Conservation (phyloP, 2,113 vertebrate species). For the Solenodon paradoxus region DNA sequence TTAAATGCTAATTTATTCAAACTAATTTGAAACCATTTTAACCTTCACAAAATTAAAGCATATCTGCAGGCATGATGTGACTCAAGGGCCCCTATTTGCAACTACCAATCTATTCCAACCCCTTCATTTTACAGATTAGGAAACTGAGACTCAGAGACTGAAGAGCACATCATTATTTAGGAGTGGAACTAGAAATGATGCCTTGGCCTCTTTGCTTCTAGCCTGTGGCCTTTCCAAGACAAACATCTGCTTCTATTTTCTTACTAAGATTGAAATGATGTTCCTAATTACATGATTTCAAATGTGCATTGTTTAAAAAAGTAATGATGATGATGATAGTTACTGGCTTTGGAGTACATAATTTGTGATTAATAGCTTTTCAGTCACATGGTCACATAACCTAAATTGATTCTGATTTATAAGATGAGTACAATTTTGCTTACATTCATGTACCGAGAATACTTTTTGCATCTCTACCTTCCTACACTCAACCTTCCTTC, state of each 20-base stretch:
- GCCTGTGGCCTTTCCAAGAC: background rate
- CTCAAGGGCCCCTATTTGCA: background rate
- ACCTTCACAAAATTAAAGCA: background rate
- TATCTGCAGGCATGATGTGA: background rate
- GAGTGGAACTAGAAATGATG: background rate
- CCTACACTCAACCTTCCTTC: background rate
- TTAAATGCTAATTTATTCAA: background rate
- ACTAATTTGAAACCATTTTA: background rate
- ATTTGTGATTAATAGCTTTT: conserved; percentile 39
- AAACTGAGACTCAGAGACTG: background rate
- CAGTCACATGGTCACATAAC: background rate
- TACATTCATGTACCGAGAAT: background rate
- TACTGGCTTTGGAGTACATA: background rate
- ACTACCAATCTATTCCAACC: background rate
- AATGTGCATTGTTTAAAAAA: conserved; percentile 16
- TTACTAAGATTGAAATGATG: conserved; percentile 43
- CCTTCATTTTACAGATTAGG: background rate
- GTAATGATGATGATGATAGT: background rate
- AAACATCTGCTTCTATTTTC: conserved; percentile 61
- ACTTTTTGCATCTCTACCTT: background rate
- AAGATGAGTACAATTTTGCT: background rate
- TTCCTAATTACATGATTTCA: conserved; percentile 52
- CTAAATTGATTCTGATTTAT: background rate
- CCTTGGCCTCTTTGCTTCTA: background rate
- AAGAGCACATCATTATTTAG: background rate